Evolutionary conservation across 1,140 invertebrate species (phyloP).

Genomic region (Andricus grossulariae): DNA sequence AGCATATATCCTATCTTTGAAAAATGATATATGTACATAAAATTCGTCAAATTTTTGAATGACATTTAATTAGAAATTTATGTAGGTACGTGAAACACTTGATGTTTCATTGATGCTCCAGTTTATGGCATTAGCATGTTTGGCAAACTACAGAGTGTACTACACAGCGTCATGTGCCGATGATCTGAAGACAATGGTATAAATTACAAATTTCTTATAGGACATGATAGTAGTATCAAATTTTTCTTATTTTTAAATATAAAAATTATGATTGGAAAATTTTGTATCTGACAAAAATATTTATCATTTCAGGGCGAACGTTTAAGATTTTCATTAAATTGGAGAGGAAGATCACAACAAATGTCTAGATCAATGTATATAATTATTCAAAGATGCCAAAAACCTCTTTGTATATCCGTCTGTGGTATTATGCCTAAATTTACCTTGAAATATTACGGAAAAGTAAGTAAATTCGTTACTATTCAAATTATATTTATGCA

Average conservation of each 20-base stretch:
- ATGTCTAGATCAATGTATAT: neutral
- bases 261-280: no score
- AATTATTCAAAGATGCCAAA: constrained; percentile 25
- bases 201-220: neutral
- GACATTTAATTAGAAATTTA: neutral
- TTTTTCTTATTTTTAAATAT: no score
- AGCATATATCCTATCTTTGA: no score
- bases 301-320: neutral
- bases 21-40: no score
- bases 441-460: constrained; percentile 5
- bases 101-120: neutral
- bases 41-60: no score
- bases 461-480: neutral
- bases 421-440: constrained; percentile 25
- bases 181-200: neutral
- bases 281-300: no score
- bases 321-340: neutral
- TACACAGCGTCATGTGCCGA: constrained; percentile 18
- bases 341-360: neutral
- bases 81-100: neutral
- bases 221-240: no score
- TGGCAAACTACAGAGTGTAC: constrained; percentile 12
- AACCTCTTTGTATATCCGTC: constrained; percentile 3
- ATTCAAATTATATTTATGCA: no score
- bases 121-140: neutral